Conservation (phyloP, 2,888 invertebrate species). For the Diarsia rubi region DNA sequence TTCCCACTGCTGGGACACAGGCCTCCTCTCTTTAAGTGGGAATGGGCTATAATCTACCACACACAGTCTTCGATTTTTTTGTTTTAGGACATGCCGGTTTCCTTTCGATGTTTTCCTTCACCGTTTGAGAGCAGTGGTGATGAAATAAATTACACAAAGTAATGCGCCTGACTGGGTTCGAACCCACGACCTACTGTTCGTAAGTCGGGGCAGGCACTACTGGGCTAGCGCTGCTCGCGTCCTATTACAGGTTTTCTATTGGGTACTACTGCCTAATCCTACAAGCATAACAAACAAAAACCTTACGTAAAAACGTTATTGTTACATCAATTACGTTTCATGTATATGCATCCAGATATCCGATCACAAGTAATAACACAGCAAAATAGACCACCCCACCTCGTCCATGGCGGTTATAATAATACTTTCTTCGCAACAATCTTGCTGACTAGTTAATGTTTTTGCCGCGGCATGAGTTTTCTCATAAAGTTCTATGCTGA, state of each 20-base stretch:
- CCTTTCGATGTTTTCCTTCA: too few relatives aligned
- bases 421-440: not conserved
- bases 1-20: too few relatives aligned
- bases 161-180: too few relatives aligned
- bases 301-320: not conserved
- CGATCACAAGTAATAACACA: not conserved
- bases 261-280: not conserved
- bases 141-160: too few relatives aligned
- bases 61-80: too few relatives aligned
- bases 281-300: not conserved
- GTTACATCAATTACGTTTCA: not conserved
- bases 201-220: too few relatives aligned
- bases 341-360: not conserved
- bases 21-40: too few relatives aligned
- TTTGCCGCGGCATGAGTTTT: not conserved
- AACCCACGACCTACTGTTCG: too few relatives aligned
- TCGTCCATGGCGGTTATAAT: not conserved
- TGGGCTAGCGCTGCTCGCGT: too few relatives aligned
- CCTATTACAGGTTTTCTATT: not conserved
- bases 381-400: not conserved
- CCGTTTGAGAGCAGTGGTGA: too few relatives aligned
- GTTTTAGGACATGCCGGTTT: too few relatives aligned
- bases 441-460: slow-evolving; percentile 14
- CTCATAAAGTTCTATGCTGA: slow-evolving; percentile 5
- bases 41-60: too few relatives aligned